These are phyloP conservation scores for Corythornis madagascariensis DNA, from an alignment of 2,113 vertebrate species.

Conservation along the genomic window DNA sequence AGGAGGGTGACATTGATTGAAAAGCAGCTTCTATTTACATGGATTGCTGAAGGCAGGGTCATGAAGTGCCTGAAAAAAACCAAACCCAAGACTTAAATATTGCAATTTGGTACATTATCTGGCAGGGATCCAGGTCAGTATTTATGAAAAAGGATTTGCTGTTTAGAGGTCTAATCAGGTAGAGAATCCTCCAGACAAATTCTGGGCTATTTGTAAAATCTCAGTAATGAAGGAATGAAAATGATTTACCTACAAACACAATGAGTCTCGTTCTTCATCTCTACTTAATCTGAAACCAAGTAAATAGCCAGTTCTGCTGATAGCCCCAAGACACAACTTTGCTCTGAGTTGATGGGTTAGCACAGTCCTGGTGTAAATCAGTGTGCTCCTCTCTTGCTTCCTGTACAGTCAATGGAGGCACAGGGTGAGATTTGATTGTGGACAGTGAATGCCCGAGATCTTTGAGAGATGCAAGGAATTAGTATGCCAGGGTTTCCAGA, in stretches of 20 bases:
- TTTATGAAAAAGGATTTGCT: neutral
- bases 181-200: neutral
- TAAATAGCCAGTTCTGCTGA: neutral
- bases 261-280: neutral
- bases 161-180: neutral
- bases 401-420: neutral
- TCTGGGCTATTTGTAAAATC: neutral
- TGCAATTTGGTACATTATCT: neutral
- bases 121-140: neutral
- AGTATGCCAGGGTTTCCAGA: neutral
- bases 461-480: neutral
- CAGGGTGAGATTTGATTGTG: accelerated
- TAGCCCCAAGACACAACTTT: neutral
- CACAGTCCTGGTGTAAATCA: neutral
- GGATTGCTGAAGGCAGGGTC: neutral
- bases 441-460: neutral
- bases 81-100: neutral
- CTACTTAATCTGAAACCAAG: neutral
- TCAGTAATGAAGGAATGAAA: neutral
- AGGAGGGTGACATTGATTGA: neutral
- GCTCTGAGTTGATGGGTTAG: neutral
- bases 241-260: neutral
- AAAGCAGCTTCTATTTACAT: neutral
- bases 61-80: neutral
- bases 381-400: neutral